Conservation (phyloP, 2,113 vertebrate genomes). For the Apteryx owenii region DNA sequence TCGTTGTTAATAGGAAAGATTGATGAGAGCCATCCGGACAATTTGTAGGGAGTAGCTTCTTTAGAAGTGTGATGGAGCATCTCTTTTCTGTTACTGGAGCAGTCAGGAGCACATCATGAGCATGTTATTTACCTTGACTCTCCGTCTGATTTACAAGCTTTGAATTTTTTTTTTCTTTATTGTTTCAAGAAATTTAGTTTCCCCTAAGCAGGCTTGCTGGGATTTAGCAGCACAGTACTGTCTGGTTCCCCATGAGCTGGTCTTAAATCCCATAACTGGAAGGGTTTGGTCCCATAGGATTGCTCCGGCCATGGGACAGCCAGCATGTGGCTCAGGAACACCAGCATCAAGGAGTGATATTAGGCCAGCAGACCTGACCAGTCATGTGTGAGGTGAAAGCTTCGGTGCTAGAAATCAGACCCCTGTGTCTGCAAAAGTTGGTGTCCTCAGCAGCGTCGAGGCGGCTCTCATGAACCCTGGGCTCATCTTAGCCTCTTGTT, state of each 20-base stretch:
- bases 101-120: fast-evolving
- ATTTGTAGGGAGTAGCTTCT: not conserved
- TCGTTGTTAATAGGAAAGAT: not conserved
- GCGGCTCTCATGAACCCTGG: not conserved
- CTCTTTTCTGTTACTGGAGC: not conserved
- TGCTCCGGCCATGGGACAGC: not conserved
- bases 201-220: not conserved
- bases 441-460: not conserved
- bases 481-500: not conserved
- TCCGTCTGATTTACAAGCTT: not conserved
- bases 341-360: not conserved
- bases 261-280: not conserved
- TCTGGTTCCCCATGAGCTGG: not conserved
- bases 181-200: not conserved
- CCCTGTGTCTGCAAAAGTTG: not conserved
- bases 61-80: not conserved
- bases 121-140: not conserved
- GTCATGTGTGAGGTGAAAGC: not conserved
- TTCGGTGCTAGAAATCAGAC: not conserved
- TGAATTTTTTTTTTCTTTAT: not conserved
- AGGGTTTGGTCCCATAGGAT: not conserved
- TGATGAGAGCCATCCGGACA: not conserved
- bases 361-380: fast-evolving
- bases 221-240: not conserved
- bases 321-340: not conserved